Base-by-base conservation (phyloP, 2,113 vertebrate genomes). In the Oreochromis niloticus region DNA sequence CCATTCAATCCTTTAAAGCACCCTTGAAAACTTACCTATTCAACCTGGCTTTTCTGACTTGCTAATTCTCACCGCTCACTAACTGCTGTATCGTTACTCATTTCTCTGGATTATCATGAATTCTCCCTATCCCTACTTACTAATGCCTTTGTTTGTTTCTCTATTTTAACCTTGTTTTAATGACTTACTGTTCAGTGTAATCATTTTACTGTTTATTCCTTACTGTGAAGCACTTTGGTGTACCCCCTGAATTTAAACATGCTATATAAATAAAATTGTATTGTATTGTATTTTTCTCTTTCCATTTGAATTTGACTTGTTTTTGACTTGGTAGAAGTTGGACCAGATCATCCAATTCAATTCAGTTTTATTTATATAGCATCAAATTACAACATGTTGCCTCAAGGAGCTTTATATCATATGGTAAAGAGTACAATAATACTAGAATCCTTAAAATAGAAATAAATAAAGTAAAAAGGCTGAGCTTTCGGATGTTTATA, bases 181-280 rank as follows among this genome's bases (percentile, higher is more conserved):
- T 34, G 59, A 63, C 59, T 63, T 63, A 0, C 30, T 63, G 30
- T 63, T 63, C 0, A 63, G 2, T 63, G 1, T 63, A 19, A 63
- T 63, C 3, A 63, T 63, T 63, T 63, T 63, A 6, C 50, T n/a
- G 19, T 61, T 63, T 19, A 61, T 61, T 61, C 16, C 30, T 61
- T 11, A 61, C 59, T 63, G 30, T 63, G 59, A 61, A 61, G 1
- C 59, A 61, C 59, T 61, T 63, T 11, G 59, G 59, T 63, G 30
- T 34, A 63, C 59, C 9, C 0, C 0, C 30, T 34, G 59, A 19
- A 19, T 11, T 34, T 6, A 0, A 63, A 63, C 30, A 11, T 63
- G 59, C 16, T 61, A 34, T 61, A 34, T 19, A 61, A 61, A 61
- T 61, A 61, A 61, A 61, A 61, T 34, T 34, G 32, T 32, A 32